Evolutionary conservation across 2,797 vertebrate genomes (phyloP).

Genomic region (Melanotaenia parkinsoni): DNA sequence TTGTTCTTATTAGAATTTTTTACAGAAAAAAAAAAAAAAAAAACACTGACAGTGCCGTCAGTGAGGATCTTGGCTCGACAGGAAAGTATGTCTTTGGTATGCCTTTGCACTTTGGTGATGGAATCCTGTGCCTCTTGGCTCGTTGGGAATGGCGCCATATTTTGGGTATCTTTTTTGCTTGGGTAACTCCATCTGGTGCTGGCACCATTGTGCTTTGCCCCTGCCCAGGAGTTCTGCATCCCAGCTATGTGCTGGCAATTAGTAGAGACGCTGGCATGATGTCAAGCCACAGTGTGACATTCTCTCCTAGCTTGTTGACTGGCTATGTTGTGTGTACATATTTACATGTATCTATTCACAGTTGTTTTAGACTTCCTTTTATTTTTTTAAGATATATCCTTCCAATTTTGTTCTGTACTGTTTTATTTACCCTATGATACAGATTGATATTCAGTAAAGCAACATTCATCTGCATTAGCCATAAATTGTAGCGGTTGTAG

Average conservation of each 20-base stretch:
- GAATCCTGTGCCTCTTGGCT: conserved; percentile 73
- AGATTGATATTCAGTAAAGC: background rate
- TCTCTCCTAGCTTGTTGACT: conserved; percentile 71
- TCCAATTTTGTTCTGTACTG: conserved; percentile 3
- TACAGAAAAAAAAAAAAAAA: conserved; percentile 33
- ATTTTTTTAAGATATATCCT: conserved; percentile 15
- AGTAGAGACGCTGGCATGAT: conserved; percentile 76
- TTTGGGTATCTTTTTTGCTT: conserved; percentile 75
- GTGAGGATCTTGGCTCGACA: conserved; percentile 50
- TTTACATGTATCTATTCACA: conserved; percentile 37
- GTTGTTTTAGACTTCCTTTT: conserved; percentile 24
- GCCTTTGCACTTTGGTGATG: conserved; percentile 55
- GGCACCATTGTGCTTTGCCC: conserved; percentile 71
- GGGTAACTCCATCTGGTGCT: conserved; percentile 79
- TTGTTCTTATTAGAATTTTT: conserved; percentile 46
- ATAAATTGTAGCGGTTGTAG: background rate
- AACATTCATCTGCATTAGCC: background rate
- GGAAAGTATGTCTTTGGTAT: conserved; percentile 60
- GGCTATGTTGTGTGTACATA: conserved; percentile 41
- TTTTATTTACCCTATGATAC: background rate
- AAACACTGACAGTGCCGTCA: conserved; percentile 47
- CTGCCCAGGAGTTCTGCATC: conserved; percentile 81
- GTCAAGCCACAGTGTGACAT: conserved; percentile 71
- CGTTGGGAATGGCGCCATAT: conserved; percentile 72
- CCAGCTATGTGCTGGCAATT: conserved; percentile 83